These are phyloP conservation scores for Drosophila diplacantha DNA, from an alignment of 2,888 invertebrate species.

Conservation along the genomic window DNA sequence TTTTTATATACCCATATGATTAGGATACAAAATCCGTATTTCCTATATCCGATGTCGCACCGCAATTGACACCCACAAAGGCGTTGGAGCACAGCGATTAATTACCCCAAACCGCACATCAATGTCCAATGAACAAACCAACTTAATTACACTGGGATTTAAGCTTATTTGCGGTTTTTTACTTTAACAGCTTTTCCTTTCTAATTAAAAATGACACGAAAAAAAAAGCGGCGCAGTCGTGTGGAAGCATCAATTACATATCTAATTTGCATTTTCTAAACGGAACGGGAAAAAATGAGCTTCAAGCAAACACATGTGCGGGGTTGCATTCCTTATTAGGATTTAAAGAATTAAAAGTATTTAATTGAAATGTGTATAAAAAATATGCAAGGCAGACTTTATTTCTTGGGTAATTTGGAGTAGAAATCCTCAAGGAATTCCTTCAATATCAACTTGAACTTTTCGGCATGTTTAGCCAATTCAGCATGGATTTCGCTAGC, in stretches of 20 bases:
- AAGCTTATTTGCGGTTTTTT: conserved; percentile 30
- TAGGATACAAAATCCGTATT: background rate
- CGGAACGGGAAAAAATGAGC: background rate
- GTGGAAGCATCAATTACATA: conserved; percentile 1
- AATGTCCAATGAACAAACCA: conserved; percentile 18
- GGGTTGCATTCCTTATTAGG: background rate
- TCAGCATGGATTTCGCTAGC: conserved; percentile 86
- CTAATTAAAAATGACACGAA: conserved; percentile 7
- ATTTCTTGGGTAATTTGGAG: conserved; percentile 81
- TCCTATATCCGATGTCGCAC: conserved; percentile 5
- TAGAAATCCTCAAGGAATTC: conserved; percentile 85
- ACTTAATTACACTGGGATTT: conserved; percentile 18
- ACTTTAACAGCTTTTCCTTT: conserved; percentile 13
- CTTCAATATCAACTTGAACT: conserved; percentile 84
- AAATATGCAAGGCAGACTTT: too few relatives aligned
- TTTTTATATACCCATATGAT: background rate
- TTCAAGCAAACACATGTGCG: background rate
- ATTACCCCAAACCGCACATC: conserved; percentile 22
- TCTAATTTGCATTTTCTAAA: background rate
- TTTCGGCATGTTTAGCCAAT: conserved; percentile 84
- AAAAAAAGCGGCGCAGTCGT: background rate
- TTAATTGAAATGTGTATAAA: too few relatives aligned
- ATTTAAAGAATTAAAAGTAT: background rate
- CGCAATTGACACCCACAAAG: conserved; percentile 2
- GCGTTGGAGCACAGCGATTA: conserved; percentile 9